A percentile compares a stretch with the other conserved stretches of the same genome.
Evolutionary conservation across 2,888 invertebrate genomes (phyloP).

Genomic region (Thelaira solivaga): DNA sequence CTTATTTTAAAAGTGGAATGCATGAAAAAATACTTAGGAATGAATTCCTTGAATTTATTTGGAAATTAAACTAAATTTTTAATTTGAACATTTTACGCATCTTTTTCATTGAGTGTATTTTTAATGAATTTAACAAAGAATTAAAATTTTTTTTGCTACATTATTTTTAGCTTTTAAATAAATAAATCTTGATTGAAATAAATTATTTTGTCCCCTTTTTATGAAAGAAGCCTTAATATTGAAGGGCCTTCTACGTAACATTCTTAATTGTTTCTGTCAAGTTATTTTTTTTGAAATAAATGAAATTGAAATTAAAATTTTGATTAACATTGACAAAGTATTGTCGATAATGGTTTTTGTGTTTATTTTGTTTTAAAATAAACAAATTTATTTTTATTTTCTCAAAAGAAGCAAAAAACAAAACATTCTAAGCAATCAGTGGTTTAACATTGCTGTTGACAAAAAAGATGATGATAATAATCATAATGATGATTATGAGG

Average conservation of each 20-base stretch:
- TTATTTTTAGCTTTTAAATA: not conserved
- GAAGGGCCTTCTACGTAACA: constrained; percentile 43
- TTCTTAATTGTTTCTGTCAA: constrained; percentile 36
- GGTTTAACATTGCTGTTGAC: constrained; percentile 22
- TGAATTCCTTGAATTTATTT: too few relatives aligned
- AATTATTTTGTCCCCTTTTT: constrained; percentile 42
- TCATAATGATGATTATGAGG: constrained; percentile 8
- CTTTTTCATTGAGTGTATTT: too few relatives aligned
- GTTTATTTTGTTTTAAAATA: too few relatives aligned
- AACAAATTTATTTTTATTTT: constrained; percentile 5
- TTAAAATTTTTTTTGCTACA: not conserved
- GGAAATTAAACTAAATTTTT: too few relatives aligned
- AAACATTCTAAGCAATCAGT: constrained; percentile 47
- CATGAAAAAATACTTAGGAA: too few relatives aligned
- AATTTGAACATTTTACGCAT: too few relatives aligned
- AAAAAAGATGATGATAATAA: constrained; percentile 8
- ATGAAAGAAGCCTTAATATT: constrained; percentile 26
- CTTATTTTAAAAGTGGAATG: too few relatives aligned
- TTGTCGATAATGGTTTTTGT: constrained; percentile 36
- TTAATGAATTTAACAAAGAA: too few relatives aligned
- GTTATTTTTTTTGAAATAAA: not conserved
- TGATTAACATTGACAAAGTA: constrained; percentile 51
- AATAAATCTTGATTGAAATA: constrained; percentile 1
- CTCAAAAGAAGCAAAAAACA: not conserved
- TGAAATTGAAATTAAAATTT: not conserved